Evolutionary conservation across 37 sponge, comb jelly and placozoan species (phyloP).

Genomic region (Tethya wilhelma): DNA sequence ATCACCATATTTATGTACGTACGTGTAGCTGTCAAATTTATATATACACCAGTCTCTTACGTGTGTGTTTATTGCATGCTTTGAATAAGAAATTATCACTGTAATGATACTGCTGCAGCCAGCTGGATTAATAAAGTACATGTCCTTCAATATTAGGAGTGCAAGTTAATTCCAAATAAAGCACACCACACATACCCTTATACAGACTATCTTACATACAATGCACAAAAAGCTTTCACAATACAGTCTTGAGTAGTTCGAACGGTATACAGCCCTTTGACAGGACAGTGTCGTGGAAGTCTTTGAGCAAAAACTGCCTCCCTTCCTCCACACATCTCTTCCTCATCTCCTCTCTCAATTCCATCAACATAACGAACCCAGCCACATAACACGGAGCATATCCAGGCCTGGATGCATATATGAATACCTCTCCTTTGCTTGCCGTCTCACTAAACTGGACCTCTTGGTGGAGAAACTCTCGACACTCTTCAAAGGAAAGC

Average conservation of each 20-base stretch:
- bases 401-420: slow-evolving; percentile 56
- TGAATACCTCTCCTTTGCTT: slow-evolving; percentile 50
- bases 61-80: slow-evolving; percentile 9
- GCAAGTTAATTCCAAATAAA: too few species aligned
- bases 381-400: slow-evolving; percentile 71
- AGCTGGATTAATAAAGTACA: too few species aligned
- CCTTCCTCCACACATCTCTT: background rate
- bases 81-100: background rate
- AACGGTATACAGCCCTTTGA: slow-evolving; percentile 60
- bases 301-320: slow-evolving; percentile 31
- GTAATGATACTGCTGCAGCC: too few species aligned
- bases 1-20: too few species aligned
- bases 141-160: too few species aligned
- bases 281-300: slow-evolving; percentile 44
- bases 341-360: slow-evolving; percentile 38
- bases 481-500: slow-evolving; percentile 43
- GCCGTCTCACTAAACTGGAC: slow-evolving; percentile 55
- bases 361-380: slow-evolving; percentile 48
- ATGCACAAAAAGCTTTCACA: background rate
- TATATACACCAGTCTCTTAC: too few species aligned
- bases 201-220: too few species aligned
- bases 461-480: slow-evolving; percentile 46
- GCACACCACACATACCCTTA: too few species aligned
- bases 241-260: slow-evolving; percentile 5
- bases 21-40: too few species aligned